Conservation (phyloP, 2,888 invertebrate genomes). For the Amiota minor region DNA sequence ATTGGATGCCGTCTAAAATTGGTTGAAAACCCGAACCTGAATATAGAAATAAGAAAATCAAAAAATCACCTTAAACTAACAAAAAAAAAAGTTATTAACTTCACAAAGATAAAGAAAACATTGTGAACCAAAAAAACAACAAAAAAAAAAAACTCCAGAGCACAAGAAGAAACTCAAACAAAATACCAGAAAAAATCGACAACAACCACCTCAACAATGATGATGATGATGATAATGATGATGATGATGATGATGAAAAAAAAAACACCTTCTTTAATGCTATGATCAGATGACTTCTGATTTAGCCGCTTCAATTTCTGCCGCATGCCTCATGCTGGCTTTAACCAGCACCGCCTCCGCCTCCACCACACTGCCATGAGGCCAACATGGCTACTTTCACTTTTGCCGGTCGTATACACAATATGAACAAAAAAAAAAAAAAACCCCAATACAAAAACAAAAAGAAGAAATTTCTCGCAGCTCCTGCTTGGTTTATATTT, state of each 20-base stretch:
- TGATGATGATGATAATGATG: no score
- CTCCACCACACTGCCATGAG: conserved; percentile 47
- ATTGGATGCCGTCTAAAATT: conserved; percentile 3
- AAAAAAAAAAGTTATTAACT: background rate
- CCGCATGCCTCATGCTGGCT: conserved; percentile 58
- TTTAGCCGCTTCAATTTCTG: conserved; percentile 15
- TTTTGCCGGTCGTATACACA: conserved; percentile 59
- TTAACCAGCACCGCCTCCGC: conserved; percentile 42
- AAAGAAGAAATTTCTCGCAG: conserved; percentile 1
- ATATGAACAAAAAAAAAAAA: conserved; percentile 5
- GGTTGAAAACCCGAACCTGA: conserved; percentile 37
- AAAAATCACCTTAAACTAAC: conserved; percentile 31
- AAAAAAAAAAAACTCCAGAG: background rate
- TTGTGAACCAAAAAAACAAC: background rate
- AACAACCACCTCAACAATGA: no score
- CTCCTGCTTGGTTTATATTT: background rate
- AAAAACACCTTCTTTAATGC: no score
- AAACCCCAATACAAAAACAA: background rate
- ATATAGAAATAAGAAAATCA: conserved; percentile 34
- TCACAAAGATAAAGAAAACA: conserved; percentile 4
- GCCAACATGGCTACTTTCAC: conserved; percentile 57
- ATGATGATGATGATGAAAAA: no score
- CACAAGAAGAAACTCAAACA: background rate
- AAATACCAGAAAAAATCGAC: background rate
- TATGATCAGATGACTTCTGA: conserved; percentile 24